Evolutionary conservation across 2,888 invertebrate species (phyloP), one percentile per base, ranked within the genome.

Genomic region (Frankliniella fusca): DNA sequence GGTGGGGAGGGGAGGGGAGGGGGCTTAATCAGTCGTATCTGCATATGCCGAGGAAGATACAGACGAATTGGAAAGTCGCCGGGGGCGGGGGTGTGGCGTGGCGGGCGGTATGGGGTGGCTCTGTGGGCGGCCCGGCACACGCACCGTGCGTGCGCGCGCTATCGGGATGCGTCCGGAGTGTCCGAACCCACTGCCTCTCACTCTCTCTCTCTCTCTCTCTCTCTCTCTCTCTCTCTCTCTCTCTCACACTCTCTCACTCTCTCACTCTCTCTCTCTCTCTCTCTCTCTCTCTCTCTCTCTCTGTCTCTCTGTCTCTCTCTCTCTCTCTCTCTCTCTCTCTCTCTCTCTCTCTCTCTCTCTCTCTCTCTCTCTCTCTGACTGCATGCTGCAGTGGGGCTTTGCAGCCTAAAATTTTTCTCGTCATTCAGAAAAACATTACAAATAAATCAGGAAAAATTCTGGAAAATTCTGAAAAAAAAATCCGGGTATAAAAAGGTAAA

Each of bases 11-110:
- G 3, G 54, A 7, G 61, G 61, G 61, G 61, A 7, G 61, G 61
- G 61, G 27, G 70, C 70, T 76, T 76, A 76, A 76, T 76, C 70
- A 76, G 70, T 76, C 70, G 70, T 76, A 76, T 76, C 70, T 76
- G 70, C 70, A 76, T 76, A 76, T 76, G 70, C 70, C 70, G 70
- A 76, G 70, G 70, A 76, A 76, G 70, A 76, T 76, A 76, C 70
- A 76, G 70, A 76, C 70, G 70, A 76, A 76, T 76, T 76, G 70
- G 70, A 27, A 76, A 76, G 70, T 27, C 70, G 70, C 70, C 70
- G 11, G 23, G 23, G 70, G 70, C 23, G 23, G 23, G 70, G 23
- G 70, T 12, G 12, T 23, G 70, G 23, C 27, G 70, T 8, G 70
- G 70, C 23, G 70, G 70, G 70, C 27, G n/a, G 70, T 0, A 15